These are phyloP conservation scores for Apodemia zela DNA, from an alignment of 2,888 invertebrate species.

Conservation along the genomic window DNA sequence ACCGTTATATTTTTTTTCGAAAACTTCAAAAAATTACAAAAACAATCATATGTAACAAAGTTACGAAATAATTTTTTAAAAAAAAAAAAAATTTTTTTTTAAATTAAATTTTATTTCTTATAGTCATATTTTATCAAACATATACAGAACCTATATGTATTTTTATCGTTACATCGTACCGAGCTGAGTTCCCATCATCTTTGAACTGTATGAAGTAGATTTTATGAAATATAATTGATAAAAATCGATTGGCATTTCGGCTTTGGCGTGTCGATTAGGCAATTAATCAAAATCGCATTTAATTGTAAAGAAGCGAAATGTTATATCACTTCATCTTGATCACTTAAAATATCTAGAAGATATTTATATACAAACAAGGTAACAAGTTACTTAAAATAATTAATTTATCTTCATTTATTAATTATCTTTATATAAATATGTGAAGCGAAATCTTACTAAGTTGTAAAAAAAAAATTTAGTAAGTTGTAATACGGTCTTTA, in stretches of 20 bases:
- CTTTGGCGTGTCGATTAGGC: slow-evolving; percentile 32
- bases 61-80: no score
- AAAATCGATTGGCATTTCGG: slow-evolving; percentile 36
- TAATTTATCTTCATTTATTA: no score
- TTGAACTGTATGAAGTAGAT: slow-evolving; percentile 32
- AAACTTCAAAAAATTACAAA: no score
- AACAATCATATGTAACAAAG: no score
- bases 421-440: no score
- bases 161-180: neutral
- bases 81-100: no score
- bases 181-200: slow-evolving; percentile 40
- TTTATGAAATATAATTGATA: slow-evolving; percentile 47
- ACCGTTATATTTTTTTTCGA: no score
- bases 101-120: no score
- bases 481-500: no score
- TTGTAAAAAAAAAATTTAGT: no score
- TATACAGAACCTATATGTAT: neutral
- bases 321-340: slow-evolving; percentile 7
- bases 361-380: neutral
- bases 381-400: neutral
- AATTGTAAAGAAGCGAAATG: neutral
- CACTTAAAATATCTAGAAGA: neutral
- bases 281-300: slow-evolving; percentile 24
- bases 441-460: no score
- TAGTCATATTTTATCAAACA: no score